Evolutionary conservation across 1,140 invertebrate genomes (phyloP).

Genomic region (Meteorus sp.): DNA sequence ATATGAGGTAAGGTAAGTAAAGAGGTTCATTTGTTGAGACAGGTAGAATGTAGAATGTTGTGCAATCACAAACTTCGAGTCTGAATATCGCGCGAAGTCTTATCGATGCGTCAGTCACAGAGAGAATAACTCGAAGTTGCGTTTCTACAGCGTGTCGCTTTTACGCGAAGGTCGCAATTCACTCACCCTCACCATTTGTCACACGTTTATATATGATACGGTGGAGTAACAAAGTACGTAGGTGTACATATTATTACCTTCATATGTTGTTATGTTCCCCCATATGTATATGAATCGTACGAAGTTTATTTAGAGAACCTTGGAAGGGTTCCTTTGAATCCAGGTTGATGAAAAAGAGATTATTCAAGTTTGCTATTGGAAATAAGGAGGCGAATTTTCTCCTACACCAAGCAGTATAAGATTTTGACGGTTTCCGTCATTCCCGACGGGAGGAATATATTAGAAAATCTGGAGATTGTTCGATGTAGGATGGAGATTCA

Average conservation of each 20-base stretch:
- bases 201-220: no score
- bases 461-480: no score
- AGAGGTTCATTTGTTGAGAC: slow-evolving; percentile 11
- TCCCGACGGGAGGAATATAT: no score
- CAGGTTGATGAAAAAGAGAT: no score
- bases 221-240: no score
- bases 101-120: slow-evolving; percentile 19
- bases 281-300: slow-evolving; percentile 1
- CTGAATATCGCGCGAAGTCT: slow-evolving; percentile 20
- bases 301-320: not conserved
- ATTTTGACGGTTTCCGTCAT: no score
- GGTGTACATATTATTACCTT: slow-evolving; percentile 1
- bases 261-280: not conserved
- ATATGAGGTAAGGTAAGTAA: not conserved
- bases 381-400: no score
- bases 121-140: slow-evolving; percentile 22
- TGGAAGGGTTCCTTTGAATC: no score
- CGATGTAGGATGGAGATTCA: no score
- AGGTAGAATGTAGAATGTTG: slow-evolving; percentile 21
- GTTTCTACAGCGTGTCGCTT: not conserved
- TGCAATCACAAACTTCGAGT: slow-evolving; percentile 21
- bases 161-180: slow-evolving; percentile 1
- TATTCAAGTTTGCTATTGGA: no score
- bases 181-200: not conserved
- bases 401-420: no score